Evolutionary conservation across 2,888 invertebrate species (phyloP).

Genomic region (Eledona agricola): DNA sequence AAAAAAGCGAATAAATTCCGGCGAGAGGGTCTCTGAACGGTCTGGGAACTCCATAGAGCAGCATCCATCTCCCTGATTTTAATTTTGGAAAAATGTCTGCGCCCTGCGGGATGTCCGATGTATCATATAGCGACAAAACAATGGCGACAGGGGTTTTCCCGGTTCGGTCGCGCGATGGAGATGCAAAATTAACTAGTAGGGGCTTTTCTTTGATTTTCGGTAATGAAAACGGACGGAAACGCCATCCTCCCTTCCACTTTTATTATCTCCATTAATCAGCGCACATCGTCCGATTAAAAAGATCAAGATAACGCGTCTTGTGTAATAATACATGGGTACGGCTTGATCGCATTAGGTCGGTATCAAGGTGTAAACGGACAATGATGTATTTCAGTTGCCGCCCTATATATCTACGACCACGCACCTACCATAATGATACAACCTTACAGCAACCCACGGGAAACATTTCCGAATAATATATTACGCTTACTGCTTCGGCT

Average conservation of each 20-base stretch:
- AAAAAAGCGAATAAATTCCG: conserved; percentile 58
- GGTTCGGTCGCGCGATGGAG: conserved; percentile 22
- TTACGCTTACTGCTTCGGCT: conserved; percentile 31
- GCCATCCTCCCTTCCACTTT: background rate
- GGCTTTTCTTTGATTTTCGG: conserved; percentile 13
- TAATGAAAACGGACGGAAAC: background rate
- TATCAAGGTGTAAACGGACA: conserved; percentile 47
- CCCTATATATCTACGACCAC: conserved; percentile 47
- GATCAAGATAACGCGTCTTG: conserved; percentile 34
- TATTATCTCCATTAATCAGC: conserved; percentile 23
- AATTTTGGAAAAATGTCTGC: conserved; percentile 50
- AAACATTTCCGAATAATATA: conserved; percentile 41
- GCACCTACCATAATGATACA: conserved; percentile 41
- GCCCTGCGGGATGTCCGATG: conserved; percentile 41
- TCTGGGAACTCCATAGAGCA: conserved; percentile 48
- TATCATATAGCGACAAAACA: conserved; percentile 34
- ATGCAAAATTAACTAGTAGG: conserved; percentile 23
- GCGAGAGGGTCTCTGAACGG: conserved; percentile 42
- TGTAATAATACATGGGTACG: conserved; percentile 39
- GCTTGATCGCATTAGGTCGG: conserved; percentile 41
- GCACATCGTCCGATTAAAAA: conserved; percentile 31
- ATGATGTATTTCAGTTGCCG: conserved; percentile 45
- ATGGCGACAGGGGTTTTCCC: conserved; percentile 5
- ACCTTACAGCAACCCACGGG: conserved; percentile 38
- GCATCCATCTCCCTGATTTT: conserved; percentile 52